A percentile compares a stretch with the other conserved stretches of the same genome.
phyloP scores from a whole-genome alignment of 2,113 vertebrate genomes.

The Rafetus swinhoei region DNA sequence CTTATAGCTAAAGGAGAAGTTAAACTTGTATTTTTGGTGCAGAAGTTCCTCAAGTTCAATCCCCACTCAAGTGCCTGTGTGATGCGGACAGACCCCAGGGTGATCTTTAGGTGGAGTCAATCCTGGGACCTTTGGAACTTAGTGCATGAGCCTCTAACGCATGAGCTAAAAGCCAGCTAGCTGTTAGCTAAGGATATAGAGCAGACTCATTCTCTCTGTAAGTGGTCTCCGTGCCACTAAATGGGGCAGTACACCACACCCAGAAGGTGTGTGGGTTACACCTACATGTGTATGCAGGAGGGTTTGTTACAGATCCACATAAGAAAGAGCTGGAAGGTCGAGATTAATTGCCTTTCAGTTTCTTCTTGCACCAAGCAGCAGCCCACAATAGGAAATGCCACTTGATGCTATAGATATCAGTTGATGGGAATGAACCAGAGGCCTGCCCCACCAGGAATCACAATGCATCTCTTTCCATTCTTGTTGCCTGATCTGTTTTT shows the following conservation, averaged over 20 bases:
- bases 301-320: not conserved
- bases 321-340: not conserved
- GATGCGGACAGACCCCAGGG: too few relatives aligned
- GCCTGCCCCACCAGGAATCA: not conserved
- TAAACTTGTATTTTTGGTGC: not conserved
- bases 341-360: not conserved
- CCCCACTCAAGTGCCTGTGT: not conserved
- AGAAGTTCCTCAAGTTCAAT: not conserved
- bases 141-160: too few relatives aligned
- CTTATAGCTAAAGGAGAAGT: not conserved
- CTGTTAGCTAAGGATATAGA: too few relatives aligned
- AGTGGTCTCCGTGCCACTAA: too few relatives aligned
- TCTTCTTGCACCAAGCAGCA: not conserved
- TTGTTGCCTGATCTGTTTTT: not conserved
- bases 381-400: not conserved
- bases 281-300: not conserved
- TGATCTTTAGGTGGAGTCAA: too few relatives aligned
- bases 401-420: not conserved
- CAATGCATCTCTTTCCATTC: not conserved
- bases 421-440: not conserved
- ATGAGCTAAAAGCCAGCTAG: too few relatives aligned
- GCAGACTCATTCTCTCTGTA: too few relatives aligned
- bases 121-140: too few relatives aligned
- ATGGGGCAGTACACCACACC: too few relatives aligned
- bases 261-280: too few relatives aligned